Percentiles rank a stretch among this genome's conserved stretches.
phyloP scores from a whole-genome alignment of 2,797 vertebrate genomes.

The Sternarchorhynchus goeldii region DNA sequence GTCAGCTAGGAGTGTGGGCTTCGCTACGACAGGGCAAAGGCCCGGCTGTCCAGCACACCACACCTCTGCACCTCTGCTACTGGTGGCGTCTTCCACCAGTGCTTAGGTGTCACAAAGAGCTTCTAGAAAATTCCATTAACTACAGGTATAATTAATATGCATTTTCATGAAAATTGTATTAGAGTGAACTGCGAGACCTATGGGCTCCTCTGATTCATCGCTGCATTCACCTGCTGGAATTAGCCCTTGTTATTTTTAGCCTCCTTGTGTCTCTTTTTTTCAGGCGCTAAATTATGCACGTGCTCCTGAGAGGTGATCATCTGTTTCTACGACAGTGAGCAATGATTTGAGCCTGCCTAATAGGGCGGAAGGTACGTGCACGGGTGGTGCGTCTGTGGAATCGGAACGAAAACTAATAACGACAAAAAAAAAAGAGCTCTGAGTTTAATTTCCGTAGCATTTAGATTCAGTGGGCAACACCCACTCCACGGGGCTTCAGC shows the following conservation, averaged over 20 bases:
- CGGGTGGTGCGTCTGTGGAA: no score
- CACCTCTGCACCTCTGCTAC: conserved; percentile 46
- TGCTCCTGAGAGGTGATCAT: conserved; percentile 45
- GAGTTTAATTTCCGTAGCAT: conserved; percentile 31
- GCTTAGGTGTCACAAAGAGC: conserved; percentile 52
- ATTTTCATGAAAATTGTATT: conserved; percentile 76
- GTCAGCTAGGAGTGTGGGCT: conserved; percentile 48
- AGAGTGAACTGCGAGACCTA: conserved; percentile 68
- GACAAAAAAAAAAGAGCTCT: conserved; percentile 13
- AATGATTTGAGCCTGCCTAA: conserved; percentile 35
- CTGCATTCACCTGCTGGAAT: conserved; percentile 69
- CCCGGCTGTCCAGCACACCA: conserved; percentile 56
- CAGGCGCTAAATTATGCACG: conserved; percentile 73
- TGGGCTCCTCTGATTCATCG: conserved; percentile 73
- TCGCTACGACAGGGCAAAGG: conserved; percentile 46
- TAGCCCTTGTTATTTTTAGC: conserved; percentile 75
- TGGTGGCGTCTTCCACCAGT: conserved; percentile 55
- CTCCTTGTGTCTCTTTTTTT: conserved; percentile 57
- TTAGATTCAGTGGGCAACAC: conserved; percentile 17
- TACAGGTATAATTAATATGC: conserved; percentile 75
- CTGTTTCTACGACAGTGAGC: conserved; percentile 34
- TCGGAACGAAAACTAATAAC: not conserved
- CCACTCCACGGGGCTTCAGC: not conserved
- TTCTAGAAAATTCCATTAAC: conserved; percentile 71
- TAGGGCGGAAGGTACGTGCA: conserved; percentile 20